Evolutionary conservation across 1,140 invertebrate genomes (phyloP).

Genomic region (Lepidurus packardi): DNA sequence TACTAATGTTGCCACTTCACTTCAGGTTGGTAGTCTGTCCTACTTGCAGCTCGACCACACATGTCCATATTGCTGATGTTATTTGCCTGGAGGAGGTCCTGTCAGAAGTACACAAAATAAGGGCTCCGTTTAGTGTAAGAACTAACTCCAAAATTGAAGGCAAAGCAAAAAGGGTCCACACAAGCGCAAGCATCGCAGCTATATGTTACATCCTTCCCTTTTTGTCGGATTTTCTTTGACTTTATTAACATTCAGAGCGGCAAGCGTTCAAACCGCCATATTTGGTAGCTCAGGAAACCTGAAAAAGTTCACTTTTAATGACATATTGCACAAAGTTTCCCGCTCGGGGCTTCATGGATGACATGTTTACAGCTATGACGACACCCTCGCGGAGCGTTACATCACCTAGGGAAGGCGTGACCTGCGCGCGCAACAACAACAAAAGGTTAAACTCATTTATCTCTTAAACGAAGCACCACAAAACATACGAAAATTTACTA

Average conservation of each 20-base stretch:
- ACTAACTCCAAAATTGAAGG: not conserved
- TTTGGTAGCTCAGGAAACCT: not conserved
- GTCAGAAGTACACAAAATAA: slow-evolving; percentile 4
- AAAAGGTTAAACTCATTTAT: too few species aligned
- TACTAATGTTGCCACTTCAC: not conserved
- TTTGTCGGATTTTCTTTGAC: not conserved
- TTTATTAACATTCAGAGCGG: not conserved
- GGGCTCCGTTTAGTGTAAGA: not conserved
- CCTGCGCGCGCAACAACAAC: too few species aligned
- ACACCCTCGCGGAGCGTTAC: too few species aligned
- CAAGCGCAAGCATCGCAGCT: not conserved
- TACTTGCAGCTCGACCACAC: slow-evolving; percentile 18
- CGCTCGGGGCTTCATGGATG: too few species aligned
- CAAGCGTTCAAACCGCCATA: not conserved
- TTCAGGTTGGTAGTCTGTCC: slow-evolving; percentile 18
- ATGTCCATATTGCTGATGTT: slow-evolving; percentile 12
- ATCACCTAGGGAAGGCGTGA: too few species aligned
- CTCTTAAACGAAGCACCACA: too few species aligned
- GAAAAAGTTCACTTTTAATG: not conserved
- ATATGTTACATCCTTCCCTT: not conserved
- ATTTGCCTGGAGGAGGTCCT: slow-evolving; percentile 7
- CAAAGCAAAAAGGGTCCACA: not conserved
- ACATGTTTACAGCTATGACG: too few species aligned
- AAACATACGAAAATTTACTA: too few species aligned
- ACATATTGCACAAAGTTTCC: too few species aligned